Base-by-base conservation (phyloP, 2,797 vertebrate species). In the Lutjanus campechanus region DNA sequence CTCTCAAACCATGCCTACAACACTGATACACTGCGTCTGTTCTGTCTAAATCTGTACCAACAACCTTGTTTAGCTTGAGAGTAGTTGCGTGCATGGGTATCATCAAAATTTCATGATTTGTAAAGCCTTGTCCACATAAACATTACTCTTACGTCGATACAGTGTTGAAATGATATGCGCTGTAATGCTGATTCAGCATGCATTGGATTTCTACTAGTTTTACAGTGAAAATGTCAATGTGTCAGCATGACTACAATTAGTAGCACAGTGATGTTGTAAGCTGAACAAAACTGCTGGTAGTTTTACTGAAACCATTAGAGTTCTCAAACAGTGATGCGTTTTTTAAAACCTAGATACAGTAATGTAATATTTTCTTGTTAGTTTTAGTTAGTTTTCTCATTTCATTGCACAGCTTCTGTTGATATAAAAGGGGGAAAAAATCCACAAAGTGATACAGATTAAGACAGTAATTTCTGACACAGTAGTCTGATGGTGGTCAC, bases 61-160 rank as follows among this genome's bases (percentile, higher is more conserved):
- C 17, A n/a, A 43, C 41, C 41, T 29, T 55, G 7, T 29, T 25
- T 25, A 60, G 69, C 43, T 29, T 36, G 12, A 68, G 46, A 61
- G 40, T 22, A 51, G 40, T 49, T 69, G 50, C n/a, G 61, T 49
- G 60, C 50, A 66, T 54, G 63, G 7, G 17, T 53, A 84, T 85
- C 51, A 84, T 88, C 17, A 74, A 82, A 62, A 29, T 79, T 49
- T 59, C 19, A 82, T 62, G 56, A 8, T 36, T 54, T 66, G 56
- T 76, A 82, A 87, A 85, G 29, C 36, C 20, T 40, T 4, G 6
- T 79, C 13, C 25, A 15, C 29, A 64, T 55, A 79, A 60, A 79
- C 43, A 69, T 61, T 51, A 44, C 40, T 77, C 25, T 19, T 41
- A 15, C 7, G 49, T 44, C 6, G 4, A 56, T 47, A 25, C 59